A percentile compares a stretch with the other conserved stretches of the same genome.
Evolutionary conservation across 2,888 invertebrate genomes (phyloP).

Genomic region (Tachina grossa): DNA sequence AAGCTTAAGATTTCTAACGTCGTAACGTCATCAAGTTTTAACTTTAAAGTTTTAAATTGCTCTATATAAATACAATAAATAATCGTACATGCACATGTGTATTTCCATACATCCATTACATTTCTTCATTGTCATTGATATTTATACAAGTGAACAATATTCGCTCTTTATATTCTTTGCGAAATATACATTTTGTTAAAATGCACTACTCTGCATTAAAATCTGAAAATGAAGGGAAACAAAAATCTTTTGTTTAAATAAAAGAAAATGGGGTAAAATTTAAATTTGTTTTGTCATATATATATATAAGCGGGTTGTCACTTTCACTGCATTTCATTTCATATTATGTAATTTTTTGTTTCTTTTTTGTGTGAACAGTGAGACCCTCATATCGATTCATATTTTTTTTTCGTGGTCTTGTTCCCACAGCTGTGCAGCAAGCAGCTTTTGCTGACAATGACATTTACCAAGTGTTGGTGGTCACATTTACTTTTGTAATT

Average conservation of each 20-base stretch:
- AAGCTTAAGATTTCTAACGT: background rate
- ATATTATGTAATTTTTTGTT: background rate
- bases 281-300: slow-evolving; percentile 25
- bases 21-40: no score
- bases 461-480: slow-evolving; percentile 72
- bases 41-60: background rate
- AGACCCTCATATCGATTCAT: slow-evolving; percentile 35
- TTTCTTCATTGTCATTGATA: slow-evolving; percentile 18
- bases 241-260: slow-evolving; percentile 33
- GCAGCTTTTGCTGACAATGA: slow-evolving; percentile 74
- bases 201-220: background rate
- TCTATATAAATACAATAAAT: background rate
- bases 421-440: background rate
- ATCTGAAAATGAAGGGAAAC: background rate
- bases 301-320: slow-evolving; percentile 43
- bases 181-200: slow-evolving; percentile 20
- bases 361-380: background rate
- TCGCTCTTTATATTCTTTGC: background rate
- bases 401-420: slow-evolving; percentile 40
- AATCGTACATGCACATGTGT: no score
- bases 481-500: slow-evolving; percentile 47
- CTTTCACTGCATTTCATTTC: slow-evolving; percentile 34
- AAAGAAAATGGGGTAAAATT: background rate
- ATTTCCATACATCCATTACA: slow-evolving; percentile 16
- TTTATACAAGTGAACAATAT: slow-evolving; percentile 7